phyloP scores from a whole-genome alignment of 2,113 vertebrate genomes.

The Daboia siamensis region DNA sequence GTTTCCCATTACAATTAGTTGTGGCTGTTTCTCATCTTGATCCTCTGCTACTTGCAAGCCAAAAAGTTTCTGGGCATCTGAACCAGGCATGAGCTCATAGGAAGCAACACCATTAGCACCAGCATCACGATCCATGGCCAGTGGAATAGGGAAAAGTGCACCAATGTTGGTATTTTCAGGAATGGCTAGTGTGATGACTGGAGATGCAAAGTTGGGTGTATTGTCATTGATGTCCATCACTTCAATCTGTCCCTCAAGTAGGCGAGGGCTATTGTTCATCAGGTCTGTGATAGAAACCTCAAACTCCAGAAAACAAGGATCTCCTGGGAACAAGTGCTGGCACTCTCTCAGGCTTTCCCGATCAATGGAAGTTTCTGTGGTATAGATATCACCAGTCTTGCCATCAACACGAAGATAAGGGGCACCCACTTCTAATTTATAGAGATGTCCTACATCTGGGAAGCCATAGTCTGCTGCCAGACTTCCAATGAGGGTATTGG shows the following conservation, averaged over 20 bases:
- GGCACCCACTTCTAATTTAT: constrained; percentile 92
- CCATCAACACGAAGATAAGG: constrained; percentile 92
- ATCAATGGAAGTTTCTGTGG: constrained; percentile 91
- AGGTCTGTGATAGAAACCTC: constrained; percentile 96
- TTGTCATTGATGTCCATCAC: constrained; percentile 96
- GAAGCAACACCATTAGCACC: constrained; percentile 87
- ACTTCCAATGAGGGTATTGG: constrained; percentile 91
- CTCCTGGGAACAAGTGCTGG: constrained; percentile 80
- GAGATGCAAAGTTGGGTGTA: constrained; percentile 92
- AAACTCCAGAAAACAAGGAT: constrained; percentile 90
- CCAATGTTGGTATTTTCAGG: constrained; percentile 92
- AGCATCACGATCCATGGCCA: constrained; percentile 86
- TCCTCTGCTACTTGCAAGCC: constrained; percentile 90
- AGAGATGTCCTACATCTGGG: constrained; percentile 88
- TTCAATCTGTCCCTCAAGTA: constrained; percentile 93
- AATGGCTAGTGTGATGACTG: constrained; percentile 88
- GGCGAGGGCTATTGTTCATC: constrained; percentile 78
- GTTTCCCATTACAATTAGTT: constrained; percentile 92
- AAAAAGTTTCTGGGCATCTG: constrained; percentile 86
- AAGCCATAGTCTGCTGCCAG: constrained; percentile 88
- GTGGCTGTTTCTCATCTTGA: constrained; percentile 87
- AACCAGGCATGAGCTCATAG: constrained; percentile 82
- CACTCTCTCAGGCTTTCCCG: constrained; percentile 89
- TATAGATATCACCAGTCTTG: constrained; percentile 95
- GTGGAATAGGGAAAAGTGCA: constrained; percentile 83